Evolutionary conservation across 2,113 vertebrate species (phyloP), one percentile per base, ranked within the genome.

Genomic region (Odocoileus virginianus): DNA sequence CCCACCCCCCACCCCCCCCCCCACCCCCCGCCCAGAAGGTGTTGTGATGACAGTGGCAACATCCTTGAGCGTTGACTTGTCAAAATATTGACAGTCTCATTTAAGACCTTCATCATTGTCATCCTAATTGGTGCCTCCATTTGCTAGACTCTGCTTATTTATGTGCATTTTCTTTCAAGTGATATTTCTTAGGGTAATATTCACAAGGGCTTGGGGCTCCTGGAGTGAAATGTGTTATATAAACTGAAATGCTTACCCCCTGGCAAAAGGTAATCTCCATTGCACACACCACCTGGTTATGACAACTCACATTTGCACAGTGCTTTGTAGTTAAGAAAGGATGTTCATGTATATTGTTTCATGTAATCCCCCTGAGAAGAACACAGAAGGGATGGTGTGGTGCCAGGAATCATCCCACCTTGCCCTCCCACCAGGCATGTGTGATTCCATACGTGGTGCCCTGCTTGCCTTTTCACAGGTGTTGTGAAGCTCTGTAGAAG

Each of bases 161-260:
- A 89, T 74, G 28, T 89, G 92, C 47, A 85, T 94, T 91, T 96
- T 23, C 58, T 92, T 60, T 97, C 57, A 97, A 97, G 83, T 91
- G 96, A 47, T 97, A 36, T 84, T 97, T 97, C 96, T 94, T 83
- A 79, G 97, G 83, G 43, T 93, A 61, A 79, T 93, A 93, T 88
- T 95, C 95, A 91, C 50, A 55, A 83, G 95, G 91, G 78, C 28
- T 91, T 71, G 71, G 89, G 88, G 60, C 27, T 94, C 93, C 94
- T 87, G 86, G 88, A 95, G 91, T 79, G 95, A 95, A 94, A 98
- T 93, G 90, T 93, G 91, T 97, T 97, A 93, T 74, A 95, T 96
- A 93, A 97, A 97, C 94, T 86, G 76, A 97, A 95, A 95, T 96
- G 94, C 87, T 98, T 94, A 92, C 76, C 88, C 96, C 67, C 91